phyloP scores from a whole-genome alignment of 2,113 vertebrate genomes.

The Corythornis vintsioides region DNA sequence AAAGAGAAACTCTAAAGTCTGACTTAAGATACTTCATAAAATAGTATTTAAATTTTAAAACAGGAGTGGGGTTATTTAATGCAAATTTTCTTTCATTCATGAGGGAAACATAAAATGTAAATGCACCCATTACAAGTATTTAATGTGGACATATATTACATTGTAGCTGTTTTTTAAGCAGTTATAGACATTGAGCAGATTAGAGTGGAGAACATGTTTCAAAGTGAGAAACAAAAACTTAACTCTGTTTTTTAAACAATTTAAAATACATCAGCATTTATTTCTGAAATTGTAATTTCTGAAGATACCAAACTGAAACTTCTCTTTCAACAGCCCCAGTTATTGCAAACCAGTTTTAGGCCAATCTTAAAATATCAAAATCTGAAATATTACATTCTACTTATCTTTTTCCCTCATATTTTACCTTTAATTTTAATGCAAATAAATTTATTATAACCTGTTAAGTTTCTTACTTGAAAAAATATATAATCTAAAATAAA shows the following conservation, averaged over 20 bases:
- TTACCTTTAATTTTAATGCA: not conserved
- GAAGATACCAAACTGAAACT: not conserved
- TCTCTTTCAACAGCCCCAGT: not conserved
- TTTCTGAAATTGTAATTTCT: not conserved
- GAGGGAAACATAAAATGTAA: not conserved
- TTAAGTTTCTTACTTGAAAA: not conserved
- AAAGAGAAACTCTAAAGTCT: not conserved
- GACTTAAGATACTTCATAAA: not conserved
- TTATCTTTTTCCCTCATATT: not conserved
- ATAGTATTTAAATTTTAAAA: not conserved
- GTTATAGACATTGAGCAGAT: not conserved
- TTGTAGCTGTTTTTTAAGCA: not conserved
- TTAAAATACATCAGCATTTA: not conserved
- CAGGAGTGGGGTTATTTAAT: fast-evolving
- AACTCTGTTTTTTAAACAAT: not conserved
- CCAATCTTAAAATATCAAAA: not conserved
- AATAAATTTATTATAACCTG: not conserved
- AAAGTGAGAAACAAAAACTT: not conserved
- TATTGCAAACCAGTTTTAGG: not conserved
- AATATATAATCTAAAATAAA: not conserved
- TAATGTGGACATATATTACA: not conserved
- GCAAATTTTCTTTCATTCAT: not conserved
- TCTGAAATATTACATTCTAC: not conserved
- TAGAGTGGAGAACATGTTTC: not conserved
- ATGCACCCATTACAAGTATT: not conserved